These are phyloP conservation scores for Halichondria panicea DNA, from an alignment of 37 sponge, comb jelly and placozoan species.

Conservation along the genomic window DNA sequence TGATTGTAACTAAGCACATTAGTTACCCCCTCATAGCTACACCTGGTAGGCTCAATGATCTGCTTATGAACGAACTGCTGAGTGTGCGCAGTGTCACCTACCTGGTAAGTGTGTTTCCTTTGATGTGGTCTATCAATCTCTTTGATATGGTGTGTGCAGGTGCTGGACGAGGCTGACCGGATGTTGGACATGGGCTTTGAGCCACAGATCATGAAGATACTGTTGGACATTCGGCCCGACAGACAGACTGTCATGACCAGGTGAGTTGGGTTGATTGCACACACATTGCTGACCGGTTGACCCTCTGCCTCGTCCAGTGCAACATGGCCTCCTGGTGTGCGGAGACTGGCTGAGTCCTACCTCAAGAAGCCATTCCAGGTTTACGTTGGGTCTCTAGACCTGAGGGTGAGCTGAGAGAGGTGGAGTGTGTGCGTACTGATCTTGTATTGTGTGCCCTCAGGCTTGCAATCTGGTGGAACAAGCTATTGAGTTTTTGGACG, in stretches of 20 bases:
- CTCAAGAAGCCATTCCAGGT: constrained; percentile 91
- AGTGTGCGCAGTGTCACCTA: constrained; percentile 79
- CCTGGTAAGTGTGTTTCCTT: constrained; percentile 55
- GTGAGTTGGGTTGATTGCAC: constrained; percentile 25
- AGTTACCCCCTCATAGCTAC: constrained; percentile 61
- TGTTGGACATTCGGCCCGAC: constrained; percentile 94
- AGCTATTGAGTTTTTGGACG: constrained; percentile 77
- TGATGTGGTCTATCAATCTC: background rate
- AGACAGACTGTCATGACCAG: constrained; percentile 98
- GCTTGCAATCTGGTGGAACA: constrained; percentile 90
- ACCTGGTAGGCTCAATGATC: constrained; percentile 94
- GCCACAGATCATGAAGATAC: constrained; percentile 92
- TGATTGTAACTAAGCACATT: background rate
- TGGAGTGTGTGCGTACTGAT: no score
- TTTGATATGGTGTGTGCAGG: constrained; percentile 35
- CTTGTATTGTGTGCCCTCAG: no score
- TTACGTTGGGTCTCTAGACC: constrained; percentile 89
- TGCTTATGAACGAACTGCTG: constrained; percentile 76
- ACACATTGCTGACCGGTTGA: background rate
- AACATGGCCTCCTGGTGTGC: constrained; percentile 97
- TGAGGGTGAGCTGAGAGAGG: constrained; percentile 80
- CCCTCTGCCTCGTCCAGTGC: constrained; percentile 60
- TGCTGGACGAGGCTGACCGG: constrained; percentile 96
- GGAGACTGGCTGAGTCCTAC: constrained; percentile 84
- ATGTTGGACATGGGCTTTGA: constrained; percentile 99